Base-by-base conservation (phyloP, 2,888 invertebrate genomes). In the Drosophila parthenogenetica region DNA sequence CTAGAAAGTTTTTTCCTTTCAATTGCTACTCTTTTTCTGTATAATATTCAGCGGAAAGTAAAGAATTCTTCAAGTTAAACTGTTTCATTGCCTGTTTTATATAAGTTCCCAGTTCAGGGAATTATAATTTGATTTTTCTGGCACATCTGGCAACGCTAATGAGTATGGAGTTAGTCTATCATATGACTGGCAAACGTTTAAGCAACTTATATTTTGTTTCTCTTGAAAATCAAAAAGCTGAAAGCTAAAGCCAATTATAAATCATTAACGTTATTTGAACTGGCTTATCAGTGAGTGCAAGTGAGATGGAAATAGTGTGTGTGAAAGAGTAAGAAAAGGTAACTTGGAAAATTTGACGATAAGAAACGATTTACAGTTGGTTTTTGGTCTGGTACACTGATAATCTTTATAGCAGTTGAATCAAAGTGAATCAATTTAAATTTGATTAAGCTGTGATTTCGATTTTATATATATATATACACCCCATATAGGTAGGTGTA, bases 361-460 rank as follows among this genome's bases (percentile, higher is more conserved):
- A 67, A 75, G 60, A 48, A 29, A 19, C 46, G 50, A 69, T 73
- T 73, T 62, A 66, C 55, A 49, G 60, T 50, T 58, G 45, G 32
- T 55, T 55, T 29, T 19, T n/a, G 29, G n/a, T 5, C 22, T 5
- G n/a, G 46, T 22, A 22, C 46, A n/a, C 14, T 46, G 45, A 29
- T 65, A 72, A 76, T 76, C 77, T 76, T 65, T 72, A 65, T 63
- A 40, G 42, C 60, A 25, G 49, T 10, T 5, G 39, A n/a, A 61
- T 53, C 16, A 16, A 58, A 76, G 72, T 76, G 62, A 69, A 87
- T 84, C 79, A 81, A 84, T 87, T 87, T 81, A 81, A 87, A 84
- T 79, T 87, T 87, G 84, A 87, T 84, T 87, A 83, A 60, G 81
- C 75, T 70, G 74, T 87, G 84, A 84, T 84, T 29, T 86, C 40